A percentile compares a stretch with the other conserved stretches of the same genome.
These are phyloP conservation scores for Tuberolachnus salignus DNA, from an alignment of 2,888 invertebrate species.

Conservation along the genomic window DNA sequence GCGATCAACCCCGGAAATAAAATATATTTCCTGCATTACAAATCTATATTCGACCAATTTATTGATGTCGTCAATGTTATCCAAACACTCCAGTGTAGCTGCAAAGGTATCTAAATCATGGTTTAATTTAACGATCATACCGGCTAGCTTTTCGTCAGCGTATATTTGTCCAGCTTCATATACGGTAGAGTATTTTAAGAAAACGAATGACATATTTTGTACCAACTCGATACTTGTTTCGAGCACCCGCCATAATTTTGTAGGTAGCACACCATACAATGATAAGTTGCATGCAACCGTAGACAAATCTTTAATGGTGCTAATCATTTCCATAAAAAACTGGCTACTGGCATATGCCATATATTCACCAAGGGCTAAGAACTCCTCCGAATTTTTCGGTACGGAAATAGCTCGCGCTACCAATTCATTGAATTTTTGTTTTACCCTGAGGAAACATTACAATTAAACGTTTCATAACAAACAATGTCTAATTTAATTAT, in stretches of 20 bases:
- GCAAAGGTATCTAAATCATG: constrained; percentile 72
- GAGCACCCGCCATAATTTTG: constrained; percentile 80
- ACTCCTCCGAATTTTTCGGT: constrained; percentile 79
- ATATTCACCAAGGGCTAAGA: constrained; percentile 80
- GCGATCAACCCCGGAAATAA: no score
- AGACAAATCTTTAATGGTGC: constrained; percentile 73
- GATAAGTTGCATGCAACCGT: constrained; percentile 62
- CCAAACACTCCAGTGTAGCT: constrained; percentile 75
- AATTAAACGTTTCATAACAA: not conserved
- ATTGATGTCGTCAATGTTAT: constrained; percentile 82
- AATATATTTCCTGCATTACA: constrained; percentile 44
- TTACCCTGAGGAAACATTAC: constrained; percentile 36
- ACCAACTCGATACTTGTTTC: constrained; percentile 84
- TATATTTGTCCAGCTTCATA: constrained; percentile 82
- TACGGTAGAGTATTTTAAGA: constrained; percentile 63
- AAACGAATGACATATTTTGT: constrained; percentile 77
- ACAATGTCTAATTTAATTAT: not conserved
- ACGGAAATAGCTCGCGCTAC: constrained; percentile 72
- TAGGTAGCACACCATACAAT: constrained; percentile 68
- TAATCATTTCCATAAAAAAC: constrained; percentile 72
- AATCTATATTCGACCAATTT: constrained; percentile 76
- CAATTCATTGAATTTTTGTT: constrained; percentile 73
- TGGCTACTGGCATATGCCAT: constrained; percentile 79
- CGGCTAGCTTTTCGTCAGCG: constrained; percentile 81
- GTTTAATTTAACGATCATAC: constrained; percentile 66